A percentile compares a stretch with the other conserved stretches of the same genome.
Conservation (phyloP, 2,888 invertebrate genomes). For the Drosophila fungiperda region DNA sequence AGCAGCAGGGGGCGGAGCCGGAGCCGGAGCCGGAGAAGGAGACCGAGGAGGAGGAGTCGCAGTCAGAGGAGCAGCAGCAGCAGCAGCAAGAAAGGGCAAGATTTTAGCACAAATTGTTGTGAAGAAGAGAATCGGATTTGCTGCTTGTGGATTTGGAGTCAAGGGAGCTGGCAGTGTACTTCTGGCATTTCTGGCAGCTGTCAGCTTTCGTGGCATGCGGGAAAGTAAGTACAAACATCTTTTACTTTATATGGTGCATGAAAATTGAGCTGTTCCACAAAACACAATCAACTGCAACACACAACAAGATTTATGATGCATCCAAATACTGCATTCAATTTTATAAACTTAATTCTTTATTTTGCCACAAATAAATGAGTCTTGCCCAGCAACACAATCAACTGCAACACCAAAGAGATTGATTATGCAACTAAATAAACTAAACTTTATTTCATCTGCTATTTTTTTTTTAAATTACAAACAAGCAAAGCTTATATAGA, state of each 20-base stretch:
- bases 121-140: conserved; percentile 37
- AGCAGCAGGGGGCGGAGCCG: conserved; percentile 27
- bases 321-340: neutral
- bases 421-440: neutral
- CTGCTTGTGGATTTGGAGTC: conserved; percentile 21
- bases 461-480: neutral
- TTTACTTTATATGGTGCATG: conserved; percentile 41
- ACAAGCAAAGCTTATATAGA: too few relatives aligned
- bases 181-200: conserved; percentile 78
- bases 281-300: conserved; percentile 6
- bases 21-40: neutral
- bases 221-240: conserved; percentile 72
- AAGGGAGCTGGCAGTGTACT: conserved; percentile 57
- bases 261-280: conserved; percentile 11
- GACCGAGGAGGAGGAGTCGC: neutral
- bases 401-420: neutral
- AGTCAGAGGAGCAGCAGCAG: conserved; percentile 1
- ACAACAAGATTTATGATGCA: neutral
- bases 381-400: neutral
- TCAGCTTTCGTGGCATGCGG: conserved; percentile 73
- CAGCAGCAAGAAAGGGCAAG: neutral
- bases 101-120: conserved; percentile 25
- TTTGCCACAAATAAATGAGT: neutral
- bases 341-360: neutral
- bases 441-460: neutral